Evolutionary conservation across 2,888 invertebrate genomes (phyloP).

Genomic region (Sepiola atlantica): DNA sequence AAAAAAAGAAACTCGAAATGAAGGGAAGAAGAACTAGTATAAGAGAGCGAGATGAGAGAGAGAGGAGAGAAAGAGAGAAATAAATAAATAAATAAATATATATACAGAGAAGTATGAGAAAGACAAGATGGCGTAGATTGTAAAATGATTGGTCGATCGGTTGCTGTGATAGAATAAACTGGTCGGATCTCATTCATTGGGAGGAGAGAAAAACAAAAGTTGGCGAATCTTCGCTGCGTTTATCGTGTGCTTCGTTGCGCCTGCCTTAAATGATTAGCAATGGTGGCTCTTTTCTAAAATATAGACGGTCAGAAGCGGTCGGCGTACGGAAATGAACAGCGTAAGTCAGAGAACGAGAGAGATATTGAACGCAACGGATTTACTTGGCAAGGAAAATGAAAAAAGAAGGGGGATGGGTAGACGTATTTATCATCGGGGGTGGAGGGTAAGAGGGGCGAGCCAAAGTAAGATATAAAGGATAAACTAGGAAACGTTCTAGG

Average conservation of each 20-base stretch:
- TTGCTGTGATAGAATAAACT: background rate
- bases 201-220: background rate
- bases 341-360: background rate
- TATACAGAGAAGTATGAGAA: background rate
- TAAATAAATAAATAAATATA: too few relatives aligned
- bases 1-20: background rate
- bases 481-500: background rate
- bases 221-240: background rate
- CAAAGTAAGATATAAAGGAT: background rate
- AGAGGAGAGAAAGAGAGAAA: background rate
- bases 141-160: background rate
- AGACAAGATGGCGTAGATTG: background rate
- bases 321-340: background rate
- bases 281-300: background rate
- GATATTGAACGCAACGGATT: background rate
- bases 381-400: background rate
- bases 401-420: background rate
- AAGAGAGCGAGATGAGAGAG: background rate
- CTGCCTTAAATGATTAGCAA: background rate
- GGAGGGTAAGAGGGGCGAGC: background rate
- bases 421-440: background rate
- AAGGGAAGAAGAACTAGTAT: background rate
- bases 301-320: background rate
- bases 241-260: background rate
- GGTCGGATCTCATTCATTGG: background rate